Evolutionary conservation across 2,113 vertebrate genomes (phyloP).

Genomic region (Myotis brandtii): DNA sequence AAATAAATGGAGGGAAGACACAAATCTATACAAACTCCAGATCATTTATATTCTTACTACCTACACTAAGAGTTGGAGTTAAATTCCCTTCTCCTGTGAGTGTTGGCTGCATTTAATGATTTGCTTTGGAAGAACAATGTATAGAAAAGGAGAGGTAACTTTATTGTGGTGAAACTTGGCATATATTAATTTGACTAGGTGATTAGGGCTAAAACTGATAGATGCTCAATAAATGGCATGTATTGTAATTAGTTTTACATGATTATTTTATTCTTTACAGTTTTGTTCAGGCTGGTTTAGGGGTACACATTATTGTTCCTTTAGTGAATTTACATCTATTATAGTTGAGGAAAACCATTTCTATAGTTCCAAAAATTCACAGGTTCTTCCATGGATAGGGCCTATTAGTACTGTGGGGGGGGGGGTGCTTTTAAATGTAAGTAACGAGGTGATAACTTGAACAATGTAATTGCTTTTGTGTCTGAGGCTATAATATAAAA

Average conservation of each 20-base stretch:
- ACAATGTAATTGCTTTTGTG: slow-evolving; percentile 40
- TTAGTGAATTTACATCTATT: background rate
- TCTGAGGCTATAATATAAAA: background rate
- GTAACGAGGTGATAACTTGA: slow-evolving; percentile 59
- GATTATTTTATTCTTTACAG: background rate
- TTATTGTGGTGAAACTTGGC: background rate
- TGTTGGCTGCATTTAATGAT: background rate
- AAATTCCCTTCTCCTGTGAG: background rate
- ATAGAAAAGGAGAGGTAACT: background rate
- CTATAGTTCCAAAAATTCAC: background rate
- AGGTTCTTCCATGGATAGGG: background rate
- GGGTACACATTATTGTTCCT: background rate
- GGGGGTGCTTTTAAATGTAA: slow-evolving; percentile 23
- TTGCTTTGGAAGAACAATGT: background rate
- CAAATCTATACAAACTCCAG: background rate
- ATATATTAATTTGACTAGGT: background rate
- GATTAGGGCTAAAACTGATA: background rate
- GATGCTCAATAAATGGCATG: background rate
- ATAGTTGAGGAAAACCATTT: slow-evolving; percentile 29
- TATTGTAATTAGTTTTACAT: slow-evolving; percentile 17
- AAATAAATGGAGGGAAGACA: background rate
- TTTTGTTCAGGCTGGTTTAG: background rate
- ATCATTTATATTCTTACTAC: background rate
- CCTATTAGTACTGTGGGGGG: background rate
- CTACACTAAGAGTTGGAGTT: background rate